These are phyloP conservation scores for Genyomyrus donnyi DNA, from an alignment of 2,113 vertebrate species.

Conservation along the genomic window DNA sequence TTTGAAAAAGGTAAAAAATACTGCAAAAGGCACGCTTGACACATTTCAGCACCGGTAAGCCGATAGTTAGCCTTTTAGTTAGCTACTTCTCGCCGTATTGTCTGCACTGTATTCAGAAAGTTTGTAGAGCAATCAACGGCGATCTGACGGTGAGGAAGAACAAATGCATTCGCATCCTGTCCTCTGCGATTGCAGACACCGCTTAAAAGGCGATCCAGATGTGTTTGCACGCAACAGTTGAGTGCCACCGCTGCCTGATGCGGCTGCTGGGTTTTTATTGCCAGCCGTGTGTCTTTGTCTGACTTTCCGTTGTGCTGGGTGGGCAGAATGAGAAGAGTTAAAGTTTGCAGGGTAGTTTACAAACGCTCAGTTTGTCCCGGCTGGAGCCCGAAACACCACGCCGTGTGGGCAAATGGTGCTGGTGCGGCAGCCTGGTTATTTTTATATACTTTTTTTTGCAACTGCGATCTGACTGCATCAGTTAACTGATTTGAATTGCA, in stretches of 20 bases:
- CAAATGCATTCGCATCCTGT: neutral
- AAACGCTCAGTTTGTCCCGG: neutral
- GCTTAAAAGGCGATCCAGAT: neutral
- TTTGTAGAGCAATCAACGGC: neutral
- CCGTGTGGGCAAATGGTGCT: neutral
- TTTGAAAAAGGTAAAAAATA: slow-evolving; percentile 46
- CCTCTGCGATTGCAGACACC: neutral
- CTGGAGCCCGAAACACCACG: neutral
- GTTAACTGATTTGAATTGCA: neutral
- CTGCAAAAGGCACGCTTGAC: slow-evolving; percentile 15
- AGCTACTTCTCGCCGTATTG: slow-evolving; percentile 7
- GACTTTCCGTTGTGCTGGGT: slow-evolving; percentile 6
- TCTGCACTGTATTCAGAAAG: slow-evolving; percentile 16
- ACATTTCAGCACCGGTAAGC: slow-evolving; percentile 41
- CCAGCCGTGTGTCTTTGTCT: neutral
- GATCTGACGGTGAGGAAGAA: neutral
- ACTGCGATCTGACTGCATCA: neutral
- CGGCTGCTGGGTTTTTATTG: neutral
- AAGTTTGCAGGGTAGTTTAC: neutral
- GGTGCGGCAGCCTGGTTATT: neutral
- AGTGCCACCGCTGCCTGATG: neutral
- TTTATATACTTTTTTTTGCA: neutral
- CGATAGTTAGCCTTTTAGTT: slow-evolving; percentile 42
- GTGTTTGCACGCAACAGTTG: slow-evolving; percentile 19
- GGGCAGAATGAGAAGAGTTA: neutral